Percentiles rank a stretch among this genome's conserved stretches.
Conservation (phyloP, 2,797 vertebrate species). For the Taeniopygia guttata region DNA sequence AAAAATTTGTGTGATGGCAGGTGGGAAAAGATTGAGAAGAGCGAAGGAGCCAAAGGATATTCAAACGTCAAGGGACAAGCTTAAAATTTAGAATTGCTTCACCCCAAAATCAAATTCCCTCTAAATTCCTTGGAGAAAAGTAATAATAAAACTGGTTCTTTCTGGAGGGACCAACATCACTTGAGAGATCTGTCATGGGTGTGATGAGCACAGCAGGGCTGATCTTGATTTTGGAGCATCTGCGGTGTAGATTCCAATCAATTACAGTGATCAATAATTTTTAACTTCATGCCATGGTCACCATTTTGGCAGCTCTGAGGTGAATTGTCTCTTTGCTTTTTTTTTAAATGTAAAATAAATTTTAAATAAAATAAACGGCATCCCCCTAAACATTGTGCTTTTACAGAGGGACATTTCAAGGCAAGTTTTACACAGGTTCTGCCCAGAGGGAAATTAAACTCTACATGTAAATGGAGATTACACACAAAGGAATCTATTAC, state of each 20-base stretch:
- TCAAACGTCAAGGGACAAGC: background rate
- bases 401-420: slow-evolving; percentile 77
- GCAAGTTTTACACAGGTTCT: slow-evolving; percentile 81
- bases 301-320: background rate
- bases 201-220: background rate
- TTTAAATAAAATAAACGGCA: slow-evolving; percentile 78
- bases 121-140: background rate
- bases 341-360: slow-evolving; percentile 68
- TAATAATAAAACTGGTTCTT: background rate
- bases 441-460: slow-evolving; percentile 83
- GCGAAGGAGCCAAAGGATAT: background rate
- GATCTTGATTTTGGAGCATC: background rate
- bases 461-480: slow-evolving; percentile 83
- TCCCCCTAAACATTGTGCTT: slow-evolving; percentile 71
- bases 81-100: background rate
- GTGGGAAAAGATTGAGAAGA: background rate
- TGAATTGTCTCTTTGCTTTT: slow-evolving; percentile 24
- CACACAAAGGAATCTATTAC: slow-evolving; percentile 82
- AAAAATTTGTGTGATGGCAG: background rate
- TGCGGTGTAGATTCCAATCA: background rate
- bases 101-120: background rate
- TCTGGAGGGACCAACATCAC: background rate
- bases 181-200: background rate
- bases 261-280: background rate
- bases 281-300: background rate